phyloP scores from a whole-genome alignment of 2,888 invertebrate genomes.

The Girardia tigrina region DNA sequence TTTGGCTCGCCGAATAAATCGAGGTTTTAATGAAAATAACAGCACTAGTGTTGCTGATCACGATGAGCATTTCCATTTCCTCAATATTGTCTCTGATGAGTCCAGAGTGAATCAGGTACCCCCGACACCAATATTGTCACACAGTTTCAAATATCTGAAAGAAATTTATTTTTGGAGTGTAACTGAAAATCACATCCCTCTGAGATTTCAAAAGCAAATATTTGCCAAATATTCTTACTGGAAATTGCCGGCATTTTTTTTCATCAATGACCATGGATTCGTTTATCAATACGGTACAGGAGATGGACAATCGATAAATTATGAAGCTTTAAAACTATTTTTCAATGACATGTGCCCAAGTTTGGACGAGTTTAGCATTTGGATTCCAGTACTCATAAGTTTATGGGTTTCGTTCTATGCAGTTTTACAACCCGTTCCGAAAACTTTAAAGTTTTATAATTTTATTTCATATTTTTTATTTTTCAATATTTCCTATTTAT shows the following conservation, averaged over 20 bases:
- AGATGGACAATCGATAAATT: conserved; percentile 50
- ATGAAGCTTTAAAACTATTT: conserved; percentile 50
- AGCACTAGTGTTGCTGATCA: neutral
- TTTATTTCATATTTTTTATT: no score
- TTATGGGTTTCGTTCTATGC: no score
- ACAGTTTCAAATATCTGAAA: conserved; percentile 54
- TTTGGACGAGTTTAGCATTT: conserved; percentile 53
- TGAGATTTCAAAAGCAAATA: conserved; percentile 30
- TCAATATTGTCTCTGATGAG: neutral
- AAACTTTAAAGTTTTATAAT: no score
- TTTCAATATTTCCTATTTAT: no score
- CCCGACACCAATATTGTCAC: conserved; percentile 53
- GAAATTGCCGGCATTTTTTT: conserved; percentile 40
- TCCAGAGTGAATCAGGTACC: no score
- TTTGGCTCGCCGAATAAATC: neutral
- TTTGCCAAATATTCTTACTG: neutral
- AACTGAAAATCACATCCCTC: conserved; percentile 39
- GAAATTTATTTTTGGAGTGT: conserved; percentile 52
- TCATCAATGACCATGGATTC: conserved; percentile 51
- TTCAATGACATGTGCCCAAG: conserved; percentile 52
- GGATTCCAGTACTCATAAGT: conserved; percentile 47
- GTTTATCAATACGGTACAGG: conserved; percentile 49
- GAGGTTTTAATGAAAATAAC: neutral
- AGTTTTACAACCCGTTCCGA: no score
- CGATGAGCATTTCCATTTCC: neutral